phyloP scores from a whole-genome alignment of 2,797 vertebrate genomes.

The Bryconaethiops microstoma region DNA sequence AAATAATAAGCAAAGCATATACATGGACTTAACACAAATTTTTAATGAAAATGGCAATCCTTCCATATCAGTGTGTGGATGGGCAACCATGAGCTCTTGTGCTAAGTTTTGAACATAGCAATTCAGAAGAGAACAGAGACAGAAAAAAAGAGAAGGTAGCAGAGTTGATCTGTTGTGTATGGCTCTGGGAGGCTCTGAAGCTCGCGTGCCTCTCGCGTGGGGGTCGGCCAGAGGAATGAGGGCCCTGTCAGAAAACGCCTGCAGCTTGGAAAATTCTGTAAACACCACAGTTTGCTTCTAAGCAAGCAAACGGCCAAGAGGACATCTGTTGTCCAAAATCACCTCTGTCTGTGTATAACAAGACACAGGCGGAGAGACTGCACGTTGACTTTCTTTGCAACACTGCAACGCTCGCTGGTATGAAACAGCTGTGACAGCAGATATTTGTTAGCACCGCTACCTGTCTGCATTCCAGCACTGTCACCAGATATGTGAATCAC shows the following conservation, averaged over 20 bases:
- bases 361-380: constrained; percentile 36
- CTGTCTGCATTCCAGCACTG: not conserved
- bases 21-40: not conserved
- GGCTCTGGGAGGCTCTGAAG: constrained; percentile 21
- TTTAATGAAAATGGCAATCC: not conserved
- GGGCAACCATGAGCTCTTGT: not conserved
- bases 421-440: not conserved
- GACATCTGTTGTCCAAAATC: constrained; percentile 46
- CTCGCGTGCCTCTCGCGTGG: constrained; percentile 49
- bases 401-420: not conserved
- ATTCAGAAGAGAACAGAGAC: constrained; percentile 34
- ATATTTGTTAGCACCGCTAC: not conserved
- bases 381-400: not conserved
- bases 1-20: not conserved
- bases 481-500: not conserved
- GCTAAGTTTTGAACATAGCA: constrained; percentile 23
- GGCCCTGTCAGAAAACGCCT: constrained; percentile 71
- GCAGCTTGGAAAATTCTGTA: constrained; percentile 77
- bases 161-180: not conserved
- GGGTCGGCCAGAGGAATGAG: constrained; percentile 54
- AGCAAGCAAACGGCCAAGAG: constrained; percentile 46
- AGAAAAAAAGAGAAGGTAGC: constrained; percentile 30
- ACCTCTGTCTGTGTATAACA: constrained; percentile 34
- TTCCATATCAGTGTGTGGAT: not conserved
- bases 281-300: constrained; percentile 67